phyloP scores from a whole-genome alignment of 1,140 invertebrate genomes.

The Drepana arcuata region DNA sequence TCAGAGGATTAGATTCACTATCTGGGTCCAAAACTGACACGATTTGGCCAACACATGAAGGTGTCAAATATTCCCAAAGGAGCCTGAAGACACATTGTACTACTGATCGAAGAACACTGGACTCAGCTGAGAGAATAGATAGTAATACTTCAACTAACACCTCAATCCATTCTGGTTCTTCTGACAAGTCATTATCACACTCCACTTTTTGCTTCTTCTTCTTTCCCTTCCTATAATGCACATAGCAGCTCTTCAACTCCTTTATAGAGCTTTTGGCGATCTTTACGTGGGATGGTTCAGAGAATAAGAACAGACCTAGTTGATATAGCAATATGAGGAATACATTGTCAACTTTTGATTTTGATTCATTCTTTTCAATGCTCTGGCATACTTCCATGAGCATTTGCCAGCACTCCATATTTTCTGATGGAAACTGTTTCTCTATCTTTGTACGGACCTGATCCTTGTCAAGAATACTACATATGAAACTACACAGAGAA shows the following conservation, averaged over 20 bases:
- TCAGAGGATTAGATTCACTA: conserved; percentile 75
- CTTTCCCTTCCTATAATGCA: conserved; percentile 71
- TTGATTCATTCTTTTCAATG: conserved; percentile 53
- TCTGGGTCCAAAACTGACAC: conserved; percentile 80
- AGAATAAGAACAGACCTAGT: conserved; percentile 81
- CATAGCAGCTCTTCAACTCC: conserved; percentile 79
- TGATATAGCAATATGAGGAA: conserved; percentile 79
- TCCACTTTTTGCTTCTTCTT: conserved; percentile 38
- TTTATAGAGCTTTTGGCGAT: conserved; percentile 77
- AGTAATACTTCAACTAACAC: conserved; percentile 84
- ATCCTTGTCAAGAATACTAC: conserved; percentile 66
- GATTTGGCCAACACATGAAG: conserved; percentile 79
- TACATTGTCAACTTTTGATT: conserved; percentile 68
- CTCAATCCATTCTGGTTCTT: conserved; percentile 84
- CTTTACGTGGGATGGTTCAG: conserved; percentile 73
- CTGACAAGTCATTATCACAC: conserved; percentile 27
- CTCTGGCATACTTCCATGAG: conserved; percentile 67
- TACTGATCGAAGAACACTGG: conserved; percentile 77
- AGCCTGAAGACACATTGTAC: conserved; percentile 82
- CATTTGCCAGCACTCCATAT: conserved; percentile 75
- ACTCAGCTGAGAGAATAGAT: conserved; percentile 80
- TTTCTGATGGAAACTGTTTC: conserved; percentile 71
- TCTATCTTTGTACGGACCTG: conserved; percentile 54
- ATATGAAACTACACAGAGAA: conserved; percentile 71
- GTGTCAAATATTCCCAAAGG: conserved; percentile 79